Base-by-base conservation (phyloP, 2,797 vertebrate genomes). In the Ispidina lecontei region DNA sequence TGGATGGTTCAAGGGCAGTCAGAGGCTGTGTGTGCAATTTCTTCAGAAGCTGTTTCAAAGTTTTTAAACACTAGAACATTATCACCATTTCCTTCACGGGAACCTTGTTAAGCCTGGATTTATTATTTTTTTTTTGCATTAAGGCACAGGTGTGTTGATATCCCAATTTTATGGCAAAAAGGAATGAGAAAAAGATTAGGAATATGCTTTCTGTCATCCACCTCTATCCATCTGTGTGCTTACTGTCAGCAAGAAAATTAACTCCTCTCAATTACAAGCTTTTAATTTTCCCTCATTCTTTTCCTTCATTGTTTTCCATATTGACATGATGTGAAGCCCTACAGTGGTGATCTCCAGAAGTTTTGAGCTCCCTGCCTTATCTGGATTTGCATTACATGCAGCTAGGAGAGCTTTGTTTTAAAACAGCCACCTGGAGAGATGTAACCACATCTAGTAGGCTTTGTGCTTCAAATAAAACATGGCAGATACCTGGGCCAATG, bases 401-500 rank as follows among this genome's bases (percentile, higher is more conserved):
- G 29, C 60, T 44, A 87, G 89, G 43, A 3, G 41, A 35, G 43
- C 75, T 95, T 95, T 88, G 59, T 79, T 87, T 70, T 74, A 76
- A 75, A 96, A 47, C 49, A 88, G 56, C 51, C 78, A 22, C 71
- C 87, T 67, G 77, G 69, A 87, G 87, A 85, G 52, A 89, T 70
- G 90, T 84, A 68, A 78, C 64, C 41, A 54, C 71, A 70, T 59
- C 31, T 81, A 76, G 39, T 31, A 87, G 60, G 31, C 35, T 86
- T 46, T 54, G 84, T 39, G n/a, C 76, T 91, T 91, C 76, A 80
- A 88, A 94, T 90, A 87, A 96, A 88, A 93, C 76, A 91, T 35
- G 60, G 86, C 68, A 81, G 58, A 47, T 86, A 94, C 59, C 81
- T 78, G 68, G 58, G 73, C 72, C 77, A 89, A 47, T 78, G 90